Conservation (phyloP, 92 coral and sea anemone genomes). For the Porites cylindrica region DNA sequence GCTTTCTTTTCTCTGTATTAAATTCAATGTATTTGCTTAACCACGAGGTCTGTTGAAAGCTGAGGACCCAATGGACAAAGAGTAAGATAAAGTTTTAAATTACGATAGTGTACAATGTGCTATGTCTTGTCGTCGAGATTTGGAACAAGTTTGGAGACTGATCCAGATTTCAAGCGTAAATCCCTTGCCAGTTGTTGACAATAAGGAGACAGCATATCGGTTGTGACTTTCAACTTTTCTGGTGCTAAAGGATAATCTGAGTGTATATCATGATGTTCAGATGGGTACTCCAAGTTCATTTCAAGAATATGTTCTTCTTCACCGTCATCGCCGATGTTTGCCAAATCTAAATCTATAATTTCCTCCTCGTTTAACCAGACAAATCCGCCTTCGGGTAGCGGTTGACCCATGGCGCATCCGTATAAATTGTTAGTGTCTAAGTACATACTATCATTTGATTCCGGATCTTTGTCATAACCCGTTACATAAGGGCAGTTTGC, state of each 20-base stretch:
- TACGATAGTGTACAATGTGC: conserved; percentile 26
- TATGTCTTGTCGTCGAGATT: conserved; percentile 37
- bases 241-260: conserved; percentile 67
- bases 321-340: background rate
- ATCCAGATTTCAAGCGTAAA: background rate
- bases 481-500: conserved; percentile 54
- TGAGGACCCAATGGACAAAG: conserved; percentile 10
- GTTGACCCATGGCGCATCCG: no score
- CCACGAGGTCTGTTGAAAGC: conserved; percentile 4
- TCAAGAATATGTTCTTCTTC: background rate
- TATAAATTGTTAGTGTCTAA: no score
- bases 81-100: conserved; percentile 39
- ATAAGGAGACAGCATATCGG: conserved; percentile 57
- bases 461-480: conserved; percentile 16
- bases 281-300: background rate
- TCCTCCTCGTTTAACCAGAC: background rate
- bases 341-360: background rate
- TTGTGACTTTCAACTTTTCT: conserved; percentile 45
- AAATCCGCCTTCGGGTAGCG: background rate
- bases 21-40: conserved; percentile 15
- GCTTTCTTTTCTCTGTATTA: conserved; percentile 24
- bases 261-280: background rate
- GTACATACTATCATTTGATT: no score
- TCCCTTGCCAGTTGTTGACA: conserved; percentile 28
- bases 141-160: conserved; percentile 46